Conservation (phyloP, 2,888 invertebrate species). For the Lamellibrachia satsuma region DNA sequence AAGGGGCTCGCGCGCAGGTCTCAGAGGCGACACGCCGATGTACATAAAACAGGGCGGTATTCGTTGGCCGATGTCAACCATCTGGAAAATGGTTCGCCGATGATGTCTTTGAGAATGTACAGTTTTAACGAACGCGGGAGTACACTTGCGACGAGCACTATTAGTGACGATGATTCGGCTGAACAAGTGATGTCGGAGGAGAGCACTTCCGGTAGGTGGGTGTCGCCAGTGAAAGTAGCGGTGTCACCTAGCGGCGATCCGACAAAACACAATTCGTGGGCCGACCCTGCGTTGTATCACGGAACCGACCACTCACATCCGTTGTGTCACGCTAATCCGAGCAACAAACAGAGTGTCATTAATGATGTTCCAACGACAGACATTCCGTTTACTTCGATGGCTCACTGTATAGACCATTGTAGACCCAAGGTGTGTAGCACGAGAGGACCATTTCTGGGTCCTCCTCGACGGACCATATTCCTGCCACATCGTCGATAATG, state of each 20-base stretch:
- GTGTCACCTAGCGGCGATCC: neutral
- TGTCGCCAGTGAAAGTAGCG: neutral
- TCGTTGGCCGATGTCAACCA: neutral
- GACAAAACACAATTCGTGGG: neutral
- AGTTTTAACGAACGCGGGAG: neutral
- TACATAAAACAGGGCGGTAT: neutral
- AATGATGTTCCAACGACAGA: neutral
- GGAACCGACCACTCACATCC: neutral
- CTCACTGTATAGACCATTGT: constrained; percentile 13
- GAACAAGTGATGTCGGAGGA: neutral
- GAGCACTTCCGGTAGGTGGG: constrained; percentile 1
- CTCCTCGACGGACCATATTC: neutral
- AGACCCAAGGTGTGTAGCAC: neutral
- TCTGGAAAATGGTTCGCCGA: neutral
- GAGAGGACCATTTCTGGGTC: neutral
- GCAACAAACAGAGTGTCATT: neutral
- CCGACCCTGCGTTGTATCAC: neutral
- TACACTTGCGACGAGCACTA: neutral
- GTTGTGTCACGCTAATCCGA: neutral
- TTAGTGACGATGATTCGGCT: neutral
- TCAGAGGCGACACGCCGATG: neutral
- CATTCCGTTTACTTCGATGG: neutral
- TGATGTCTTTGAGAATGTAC: neutral
- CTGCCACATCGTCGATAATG: constrained; percentile 1
- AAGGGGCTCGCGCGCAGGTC: neutral